These are phyloP conservation scores for Aspidiotus rigidus DNA, from an alignment of 2,888 invertebrate genomes.

Conservation along the genomic window DNA sequence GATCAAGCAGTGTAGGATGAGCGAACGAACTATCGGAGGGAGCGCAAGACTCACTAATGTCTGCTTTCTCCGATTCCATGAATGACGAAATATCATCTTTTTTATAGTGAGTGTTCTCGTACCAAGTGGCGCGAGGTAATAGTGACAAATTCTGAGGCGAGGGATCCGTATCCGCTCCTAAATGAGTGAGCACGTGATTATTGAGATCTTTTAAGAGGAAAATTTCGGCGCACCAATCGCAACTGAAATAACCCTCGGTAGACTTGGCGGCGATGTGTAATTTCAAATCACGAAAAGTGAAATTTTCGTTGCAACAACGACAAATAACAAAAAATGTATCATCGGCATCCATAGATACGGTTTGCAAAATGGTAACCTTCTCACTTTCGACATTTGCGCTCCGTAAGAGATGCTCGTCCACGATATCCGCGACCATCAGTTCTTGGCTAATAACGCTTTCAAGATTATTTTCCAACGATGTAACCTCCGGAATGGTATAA, in stretches of 20 bases:
- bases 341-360: slow-evolving; percentile 24
- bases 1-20: not conserved
- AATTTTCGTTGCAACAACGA: slow-evolving; percentile 29
- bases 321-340: slow-evolving; percentile 23
- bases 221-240: slow-evolving; percentile 28
- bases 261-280: slow-evolving; percentile 26
- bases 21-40: too few species aligned
- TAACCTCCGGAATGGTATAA: slow-evolving; percentile 24
- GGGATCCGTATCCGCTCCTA: not conserved
- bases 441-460: slow-evolving; percentile 25
- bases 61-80: too few species aligned
- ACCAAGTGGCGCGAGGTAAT: too few species aligned
- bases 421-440: slow-evolving; percentile 17
- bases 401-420: slow-evolving; percentile 18
- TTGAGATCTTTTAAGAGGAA: slow-evolving; percentile 28
- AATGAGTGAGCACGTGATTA: slow-evolving; percentile 24
- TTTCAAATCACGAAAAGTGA: slow-evolving; percentile 23
- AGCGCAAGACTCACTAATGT: too few species aligned
- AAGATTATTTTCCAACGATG: slow-evolving; percentile 27
- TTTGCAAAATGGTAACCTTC: slow-evolving; percentile 21
- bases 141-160: too few species aligned
- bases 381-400: slow-evolving; percentile 2
- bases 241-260: slow-evolving; percentile 24
- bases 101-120: slow-evolving; percentile 10
- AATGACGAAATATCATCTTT: too few species aligned